Percentiles rank a stretch among this genome's conserved stretches.
Conservation (phyloP, 2,888 invertebrate species). For the Troides oblongomaculatus region DNA sequence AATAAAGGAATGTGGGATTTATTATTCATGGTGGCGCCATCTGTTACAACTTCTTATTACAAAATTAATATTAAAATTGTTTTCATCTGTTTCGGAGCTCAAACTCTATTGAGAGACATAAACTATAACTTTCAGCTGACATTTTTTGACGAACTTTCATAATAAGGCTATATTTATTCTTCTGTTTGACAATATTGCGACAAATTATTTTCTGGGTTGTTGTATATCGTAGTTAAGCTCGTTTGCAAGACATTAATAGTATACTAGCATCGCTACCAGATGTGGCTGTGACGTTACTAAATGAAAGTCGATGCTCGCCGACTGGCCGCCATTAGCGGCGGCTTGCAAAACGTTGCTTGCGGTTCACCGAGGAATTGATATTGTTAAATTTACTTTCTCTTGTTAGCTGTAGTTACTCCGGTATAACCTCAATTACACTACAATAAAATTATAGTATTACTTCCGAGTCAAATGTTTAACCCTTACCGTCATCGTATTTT, state of each 20-base stretch:
- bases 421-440: constrained; percentile 11
- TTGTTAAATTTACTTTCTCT: constrained; percentile 41
- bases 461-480: neutral
- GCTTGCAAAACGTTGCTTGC: constrained; percentile 34
- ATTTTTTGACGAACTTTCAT: too few relatives aligned
- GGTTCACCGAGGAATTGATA: constrained; percentile 33
- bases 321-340: constrained; percentile 36
- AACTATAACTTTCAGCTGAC: too few relatives aligned
- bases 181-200: constrained; percentile 5
- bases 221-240: constrained; percentile 33
- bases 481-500: neutral
- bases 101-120: too few relatives aligned
- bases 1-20: too few relatives aligned
- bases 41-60: too few relatives aligned
- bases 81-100: too few relatives aligned
- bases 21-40: too few relatives aligned
- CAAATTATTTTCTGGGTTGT: constrained; percentile 36
- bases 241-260: constrained; percentile 48
- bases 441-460: neutral
- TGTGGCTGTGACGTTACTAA: constrained; percentile 43
- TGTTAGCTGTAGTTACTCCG: constrained; percentile 30
- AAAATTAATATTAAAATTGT: too few relatives aligned
- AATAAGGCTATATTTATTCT: too few relatives aligned
- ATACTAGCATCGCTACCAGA: constrained; percentile 36
- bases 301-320: constrained; percentile 49